A percentile compares a stretch with the other conserved stretches of the same genome.
Evolutionary conservation across 2,888 invertebrate species (phyloP).

Genomic region (Thera obeliscata): DNA sequence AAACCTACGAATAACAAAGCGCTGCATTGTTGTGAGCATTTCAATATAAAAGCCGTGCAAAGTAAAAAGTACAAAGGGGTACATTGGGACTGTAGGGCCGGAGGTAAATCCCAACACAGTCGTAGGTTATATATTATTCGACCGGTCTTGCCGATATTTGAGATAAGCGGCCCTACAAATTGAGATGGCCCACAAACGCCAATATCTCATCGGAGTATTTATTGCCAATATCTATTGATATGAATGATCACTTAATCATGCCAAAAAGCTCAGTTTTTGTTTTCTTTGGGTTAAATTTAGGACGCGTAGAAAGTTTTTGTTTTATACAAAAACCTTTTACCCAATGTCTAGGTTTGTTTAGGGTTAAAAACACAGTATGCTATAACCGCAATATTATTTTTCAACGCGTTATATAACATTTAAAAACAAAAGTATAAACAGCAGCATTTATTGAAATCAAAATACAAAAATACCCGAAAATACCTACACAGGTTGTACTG

Average conservation of each 20-base stretch:
- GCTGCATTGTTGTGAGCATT: not conserved
- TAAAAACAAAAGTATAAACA: too few relatives aligned
- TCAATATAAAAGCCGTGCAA: not conserved
- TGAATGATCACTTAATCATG: slow-evolving; percentile 40
- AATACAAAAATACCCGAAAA: too few relatives aligned
- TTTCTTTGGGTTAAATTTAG: not conserved
- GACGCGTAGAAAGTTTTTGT: too few relatives aligned
- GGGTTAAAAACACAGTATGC: too few relatives aligned
- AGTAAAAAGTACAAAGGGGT: too few relatives aligned
- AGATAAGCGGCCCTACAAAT: slow-evolving; percentile 77
- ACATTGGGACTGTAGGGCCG: slow-evolving; percentile 10
- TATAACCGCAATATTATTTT: too few relatives aligned
- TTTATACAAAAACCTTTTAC: too few relatives aligned
- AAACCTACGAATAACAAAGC: not conserved
- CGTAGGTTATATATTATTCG: slow-evolving; percentile 25
- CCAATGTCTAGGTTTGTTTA: too few relatives aligned
- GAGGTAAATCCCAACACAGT: slow-evolving; percentile 17
- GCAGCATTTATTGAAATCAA: too few relatives aligned
- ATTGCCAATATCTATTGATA: slow-evolving; percentile 64
- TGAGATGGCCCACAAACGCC: slow-evolving; percentile 76
- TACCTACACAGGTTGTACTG: not conserved
- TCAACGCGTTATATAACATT: too few relatives aligned
- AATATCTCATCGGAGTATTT: slow-evolving; percentile 79
- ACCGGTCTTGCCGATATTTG: slow-evolving; percentile 70
- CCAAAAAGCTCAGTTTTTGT: slow-evolving; percentile 20